Evolutionary conservation across 2,888 invertebrate species (phyloP), one percentile per base, ranked within the genome.

Genomic region (Lottia scabra): DNA sequence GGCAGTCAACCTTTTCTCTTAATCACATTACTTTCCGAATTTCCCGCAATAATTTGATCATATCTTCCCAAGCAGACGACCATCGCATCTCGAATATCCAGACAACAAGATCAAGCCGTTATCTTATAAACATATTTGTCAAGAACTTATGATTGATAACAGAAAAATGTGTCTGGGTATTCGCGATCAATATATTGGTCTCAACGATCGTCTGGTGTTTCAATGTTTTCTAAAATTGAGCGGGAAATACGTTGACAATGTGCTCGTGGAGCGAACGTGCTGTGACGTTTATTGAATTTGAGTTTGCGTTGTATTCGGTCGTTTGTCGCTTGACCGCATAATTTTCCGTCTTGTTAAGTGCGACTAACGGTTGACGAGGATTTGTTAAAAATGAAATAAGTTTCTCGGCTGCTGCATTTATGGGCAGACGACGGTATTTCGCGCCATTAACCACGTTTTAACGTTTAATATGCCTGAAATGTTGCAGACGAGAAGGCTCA

Each of bases 261-360:
- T 56, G 56, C 19, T 23, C 56, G 23, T 23, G 56, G 23, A 23
- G 23, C 12, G 56, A 19, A 23, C 56, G 23, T 23, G 56, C 56
- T 56, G 56, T 56, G 56, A 56, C 56, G 56, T 56, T 56, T 56
- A 56, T 56, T 56, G 56, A 56, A 56, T 56, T 56, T 56, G 56
- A 56, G 56, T 56, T 56, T 56, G 19, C 8, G 23, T 23, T 56
- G 56, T 56, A 23, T 56, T 56, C 23, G 56, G 56, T 56, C 56
- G 23, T 56, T 56, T 56, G 23, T 19, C 56, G 56, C 56, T 56
- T 56, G 56, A 56, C 56, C 56, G 56, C 19, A 12, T 56, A 56
- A 56, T 56, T 56, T 56, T 56, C 56, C 56, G 56, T 56, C 56
- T 56, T 23, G 56, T 56, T 56, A 56, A 56, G 13, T 23, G 23